Percentiles rank a stretch among this genome's conserved stretches.
Evolutionary conservation across 2,888 invertebrate genomes (phyloP).

Genomic region (Ormyrus thymus): DNA sequence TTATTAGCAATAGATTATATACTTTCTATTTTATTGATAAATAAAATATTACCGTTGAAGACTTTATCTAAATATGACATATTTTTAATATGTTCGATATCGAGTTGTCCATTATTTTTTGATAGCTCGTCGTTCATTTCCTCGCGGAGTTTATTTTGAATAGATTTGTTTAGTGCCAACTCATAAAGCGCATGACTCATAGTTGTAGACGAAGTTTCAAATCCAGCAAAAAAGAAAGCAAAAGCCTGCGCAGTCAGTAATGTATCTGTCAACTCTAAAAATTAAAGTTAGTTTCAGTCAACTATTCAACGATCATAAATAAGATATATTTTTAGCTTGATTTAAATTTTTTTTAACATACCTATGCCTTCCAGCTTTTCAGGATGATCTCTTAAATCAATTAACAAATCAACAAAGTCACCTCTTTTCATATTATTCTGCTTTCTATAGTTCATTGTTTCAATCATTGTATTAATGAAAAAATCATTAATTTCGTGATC

Average conservation of each 20-base stretch:
- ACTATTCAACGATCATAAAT: not conserved
- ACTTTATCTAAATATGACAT: conserved; percentile 74
- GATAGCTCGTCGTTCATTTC: conserved; percentile 69
- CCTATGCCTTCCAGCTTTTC: conserved; percentile 54
- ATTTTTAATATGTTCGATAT: conserved; percentile 71
- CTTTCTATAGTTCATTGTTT: conserved; percentile 71
- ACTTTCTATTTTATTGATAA: not conserved
- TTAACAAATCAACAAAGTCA: conserved; percentile 75
- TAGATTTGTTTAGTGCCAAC: conserved; percentile 71
- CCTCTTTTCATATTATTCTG: conserved; percentile 71
- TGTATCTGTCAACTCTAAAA: conserved; percentile 68
- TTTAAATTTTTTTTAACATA: conserved; percentile 24
- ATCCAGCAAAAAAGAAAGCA: conserved; percentile 75
- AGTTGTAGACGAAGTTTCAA: conserved; percentile 75
- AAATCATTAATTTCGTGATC: conserved; percentile 64
- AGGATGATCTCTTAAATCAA: conserved; percentile 66
- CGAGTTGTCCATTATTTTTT: conserved; percentile 66
- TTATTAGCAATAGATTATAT: not conserved
- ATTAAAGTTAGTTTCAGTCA: not conserved
- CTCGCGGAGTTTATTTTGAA: conserved; percentile 72
- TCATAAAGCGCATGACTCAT: conserved; percentile 73
- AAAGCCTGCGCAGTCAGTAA: conserved; percentile 73
- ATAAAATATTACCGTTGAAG: conserved; percentile 64
- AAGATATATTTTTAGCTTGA: conserved; percentile 7
- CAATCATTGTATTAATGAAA: conserved; percentile 66